These are phyloP conservation scores for Phengaris arion DNA, from an alignment of 2,888 invertebrate species.

Conservation along the genomic window DNA sequence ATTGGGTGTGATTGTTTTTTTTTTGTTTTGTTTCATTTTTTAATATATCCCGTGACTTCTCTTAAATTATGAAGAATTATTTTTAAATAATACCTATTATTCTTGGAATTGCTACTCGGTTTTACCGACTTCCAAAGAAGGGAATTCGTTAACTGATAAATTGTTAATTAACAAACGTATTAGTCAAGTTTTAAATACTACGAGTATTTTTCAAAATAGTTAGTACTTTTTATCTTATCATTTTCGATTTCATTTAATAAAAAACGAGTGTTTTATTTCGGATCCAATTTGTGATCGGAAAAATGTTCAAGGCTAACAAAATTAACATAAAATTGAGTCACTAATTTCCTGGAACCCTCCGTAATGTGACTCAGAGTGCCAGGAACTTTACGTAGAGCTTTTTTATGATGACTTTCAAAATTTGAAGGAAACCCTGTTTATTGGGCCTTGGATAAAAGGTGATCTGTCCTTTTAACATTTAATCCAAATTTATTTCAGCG, in stretches of 20 bases:
- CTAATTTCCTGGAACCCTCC: neutral
- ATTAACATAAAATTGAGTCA: slow-evolving; percentile 20
- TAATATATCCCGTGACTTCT: neutral
- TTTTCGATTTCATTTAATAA: no score
- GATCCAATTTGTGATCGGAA: neutral
- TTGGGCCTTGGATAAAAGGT: neutral
- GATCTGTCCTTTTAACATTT: no score
- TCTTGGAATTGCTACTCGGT: no score
- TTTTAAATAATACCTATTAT: no score
- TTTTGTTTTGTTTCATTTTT: neutral
- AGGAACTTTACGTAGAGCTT: neutral
- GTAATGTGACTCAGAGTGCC: neutral
- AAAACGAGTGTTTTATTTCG: neutral
- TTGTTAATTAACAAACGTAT: no score
- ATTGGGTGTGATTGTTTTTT: slow-evolving; percentile 25
- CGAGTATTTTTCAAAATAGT: no score
- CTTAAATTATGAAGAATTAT: no score
- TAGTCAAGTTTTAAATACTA: no score
- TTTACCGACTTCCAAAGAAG: no score
- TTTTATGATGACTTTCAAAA: neutral
- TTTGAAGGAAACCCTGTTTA: neutral
- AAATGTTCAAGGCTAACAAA: slow-evolving; percentile 1
- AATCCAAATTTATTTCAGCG: no score
- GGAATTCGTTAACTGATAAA: no score
- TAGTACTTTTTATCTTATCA: no score